phyloP scores from a whole-genome alignment of 2,797 vertebrate genomes.

The Ctenosaura bakeri region DNA sequence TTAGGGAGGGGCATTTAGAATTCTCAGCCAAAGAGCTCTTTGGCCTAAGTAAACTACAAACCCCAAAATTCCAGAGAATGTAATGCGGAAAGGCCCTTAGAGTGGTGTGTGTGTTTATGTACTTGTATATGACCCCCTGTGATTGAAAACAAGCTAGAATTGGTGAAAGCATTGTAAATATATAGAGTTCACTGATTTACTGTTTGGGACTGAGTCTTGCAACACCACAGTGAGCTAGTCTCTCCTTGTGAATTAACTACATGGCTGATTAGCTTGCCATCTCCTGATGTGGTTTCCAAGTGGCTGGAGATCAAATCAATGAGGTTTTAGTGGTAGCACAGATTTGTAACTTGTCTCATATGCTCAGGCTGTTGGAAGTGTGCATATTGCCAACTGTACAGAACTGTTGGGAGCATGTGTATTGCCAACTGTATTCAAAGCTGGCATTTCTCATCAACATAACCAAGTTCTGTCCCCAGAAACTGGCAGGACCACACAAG shows the following conservation, averaged over 20 bases:
- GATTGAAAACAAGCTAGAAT: not conserved
- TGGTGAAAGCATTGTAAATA: not conserved
- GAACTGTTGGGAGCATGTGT: constrained; percentile 34
- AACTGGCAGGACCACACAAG: constrained; percentile 30
- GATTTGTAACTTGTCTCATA: constrained; percentile 38
- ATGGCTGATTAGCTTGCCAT: constrained; percentile 2
- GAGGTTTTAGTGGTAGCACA: constrained; percentile 34
- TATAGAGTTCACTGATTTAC: not conserved
- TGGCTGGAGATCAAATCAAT: constrained; percentile 34
- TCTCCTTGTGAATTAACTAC: not conserved
- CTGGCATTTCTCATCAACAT: constrained; percentile 50
- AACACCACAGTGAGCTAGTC: not conserved
- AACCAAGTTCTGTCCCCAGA: constrained; percentile 24
- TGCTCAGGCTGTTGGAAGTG: constrained; percentile 40
- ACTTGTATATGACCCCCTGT: not conserved
- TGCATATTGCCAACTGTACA: not conserved
- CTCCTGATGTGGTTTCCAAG: not conserved
- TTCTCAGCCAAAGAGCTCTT: too few relatives aligned
- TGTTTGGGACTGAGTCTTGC: not conserved
- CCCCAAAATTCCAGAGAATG: too few relatives aligned
- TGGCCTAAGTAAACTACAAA: too few relatives aligned
- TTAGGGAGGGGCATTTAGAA: too few relatives aligned
- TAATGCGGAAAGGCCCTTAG: too few relatives aligned
- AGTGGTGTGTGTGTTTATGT: fast-evolving
- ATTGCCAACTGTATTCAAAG: constrained; percentile 18